A percentile compares a stretch with the other conserved stretches of the same genome.
Evolutionary conservation across 2,888 invertebrate genomes (phyloP).

Genomic region (Isoperla grammatica): DNA sequence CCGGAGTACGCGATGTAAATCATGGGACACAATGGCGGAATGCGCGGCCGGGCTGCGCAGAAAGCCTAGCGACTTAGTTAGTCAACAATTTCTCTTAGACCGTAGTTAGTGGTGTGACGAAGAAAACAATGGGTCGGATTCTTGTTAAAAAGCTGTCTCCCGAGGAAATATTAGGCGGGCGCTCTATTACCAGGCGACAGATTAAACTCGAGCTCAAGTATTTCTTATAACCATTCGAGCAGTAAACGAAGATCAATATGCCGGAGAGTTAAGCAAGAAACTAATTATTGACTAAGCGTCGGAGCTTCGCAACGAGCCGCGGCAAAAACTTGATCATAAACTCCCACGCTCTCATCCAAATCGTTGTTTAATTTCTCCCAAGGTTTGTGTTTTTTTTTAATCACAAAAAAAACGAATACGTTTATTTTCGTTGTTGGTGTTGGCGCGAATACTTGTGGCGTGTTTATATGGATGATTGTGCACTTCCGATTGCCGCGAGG

Average conservation of each 20-base stretch:
- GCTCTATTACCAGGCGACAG: not conserved
- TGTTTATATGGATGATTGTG: conserved; percentile 14
- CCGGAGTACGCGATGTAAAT: conserved; percentile 9
- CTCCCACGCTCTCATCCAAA: no score
- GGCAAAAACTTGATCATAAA: no score
- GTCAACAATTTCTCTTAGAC: not conserved
- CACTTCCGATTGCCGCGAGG: conserved; percentile 15
- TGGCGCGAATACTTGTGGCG: conserved; percentile 14
- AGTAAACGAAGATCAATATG: not conserved
- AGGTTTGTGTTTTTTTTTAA: no score
- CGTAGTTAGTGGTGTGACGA: not conserved
- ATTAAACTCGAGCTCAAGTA: conserved; percentile 5
- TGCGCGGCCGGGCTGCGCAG: not conserved
- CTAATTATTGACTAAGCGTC: conserved; percentile 14
- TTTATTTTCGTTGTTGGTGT: not conserved
- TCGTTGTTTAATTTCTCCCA: no score
- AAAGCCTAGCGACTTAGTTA: not conserved
- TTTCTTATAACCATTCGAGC: conserved; percentile 3
- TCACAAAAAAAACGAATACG: no score
- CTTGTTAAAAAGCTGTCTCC: conserved; percentile 16
- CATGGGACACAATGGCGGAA: not conserved
- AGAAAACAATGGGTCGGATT: conserved; percentile 10
- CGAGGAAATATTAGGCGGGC: not conserved
- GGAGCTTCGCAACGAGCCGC: no score
- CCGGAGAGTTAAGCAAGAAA: not conserved